A percentile compares a stretch with the other conserved stretches of the same genome.
Conservation (phyloP, 2,113 vertebrate species). For the Capreolus pygargus region DNA sequence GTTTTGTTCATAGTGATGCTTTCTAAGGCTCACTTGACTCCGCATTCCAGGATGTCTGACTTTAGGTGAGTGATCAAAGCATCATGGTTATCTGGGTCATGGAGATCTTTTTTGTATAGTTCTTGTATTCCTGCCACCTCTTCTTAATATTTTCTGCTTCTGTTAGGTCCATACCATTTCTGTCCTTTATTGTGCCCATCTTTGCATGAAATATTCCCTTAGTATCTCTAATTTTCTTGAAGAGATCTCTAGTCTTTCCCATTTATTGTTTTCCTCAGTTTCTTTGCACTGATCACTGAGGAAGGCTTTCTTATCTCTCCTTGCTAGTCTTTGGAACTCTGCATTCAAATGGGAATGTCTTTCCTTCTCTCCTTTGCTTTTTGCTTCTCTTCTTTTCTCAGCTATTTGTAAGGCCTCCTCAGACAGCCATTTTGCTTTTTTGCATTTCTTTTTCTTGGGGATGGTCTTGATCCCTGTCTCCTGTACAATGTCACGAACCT, state of each 20-base stretch:
- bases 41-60: background rate
- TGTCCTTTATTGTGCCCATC: background rate
- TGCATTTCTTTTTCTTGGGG: background rate
- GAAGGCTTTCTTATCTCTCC: background rate
- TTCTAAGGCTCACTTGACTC: background rate
- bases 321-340: background rate
- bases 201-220: background rate
- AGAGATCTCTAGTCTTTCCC: background rate
- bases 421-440: background rate
- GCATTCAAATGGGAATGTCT: background rate
- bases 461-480: background rate
- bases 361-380: background rate
- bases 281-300: background rate
- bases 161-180: rapidly evolving
- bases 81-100: background rate
- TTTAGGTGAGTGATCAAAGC: background rate
- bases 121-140: background rate
- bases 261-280: background rate
- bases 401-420: background rate
- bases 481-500: background rate
- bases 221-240: background rate
- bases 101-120: background rate
- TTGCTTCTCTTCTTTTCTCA: background rate
- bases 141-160: background rate
- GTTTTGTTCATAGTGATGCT: background rate